phyloP scores from a whole-genome alignment of 2,113 vertebrate species.

The Opisthocomus hoazin region DNA sequence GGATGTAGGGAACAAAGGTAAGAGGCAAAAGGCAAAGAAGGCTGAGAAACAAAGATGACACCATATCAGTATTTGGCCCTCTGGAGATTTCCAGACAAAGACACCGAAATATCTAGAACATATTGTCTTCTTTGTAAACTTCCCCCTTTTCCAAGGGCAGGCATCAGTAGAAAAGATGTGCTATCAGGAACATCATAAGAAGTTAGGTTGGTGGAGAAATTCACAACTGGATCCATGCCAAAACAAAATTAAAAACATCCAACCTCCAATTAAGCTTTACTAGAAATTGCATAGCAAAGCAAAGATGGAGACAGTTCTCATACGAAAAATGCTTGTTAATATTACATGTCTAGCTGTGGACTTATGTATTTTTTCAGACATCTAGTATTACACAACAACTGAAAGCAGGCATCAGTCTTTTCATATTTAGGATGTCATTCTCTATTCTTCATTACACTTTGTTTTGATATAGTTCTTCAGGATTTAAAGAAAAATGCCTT shows the following conservation, averaged over 20 bases:
- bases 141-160: background rate
- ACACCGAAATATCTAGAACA: background rate
- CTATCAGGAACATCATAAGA: background rate
- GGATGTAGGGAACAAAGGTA: background rate
- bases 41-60: background rate
- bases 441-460: background rate
- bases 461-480: background rate
- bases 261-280: background rate
- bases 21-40: background rate
- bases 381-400: background rate
- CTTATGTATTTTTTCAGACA: background rate
- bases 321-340: background rate
- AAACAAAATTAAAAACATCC: background rate
- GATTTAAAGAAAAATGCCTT: background rate
- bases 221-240: background rate
- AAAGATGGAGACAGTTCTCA: background rate
- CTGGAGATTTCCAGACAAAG: background rate
- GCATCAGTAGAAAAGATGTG: background rate
- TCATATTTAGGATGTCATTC: background rate
- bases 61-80: background rate
- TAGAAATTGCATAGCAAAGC: background rate
- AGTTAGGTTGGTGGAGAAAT: background rate
- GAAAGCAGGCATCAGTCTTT: background rate
- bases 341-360: background rate
- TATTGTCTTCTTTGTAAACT: accelerated